These are phyloP conservation scores for Spea bombifrons DNA, from an alignment of 2,113 vertebrate species.

Conservation along the genomic window DNA sequence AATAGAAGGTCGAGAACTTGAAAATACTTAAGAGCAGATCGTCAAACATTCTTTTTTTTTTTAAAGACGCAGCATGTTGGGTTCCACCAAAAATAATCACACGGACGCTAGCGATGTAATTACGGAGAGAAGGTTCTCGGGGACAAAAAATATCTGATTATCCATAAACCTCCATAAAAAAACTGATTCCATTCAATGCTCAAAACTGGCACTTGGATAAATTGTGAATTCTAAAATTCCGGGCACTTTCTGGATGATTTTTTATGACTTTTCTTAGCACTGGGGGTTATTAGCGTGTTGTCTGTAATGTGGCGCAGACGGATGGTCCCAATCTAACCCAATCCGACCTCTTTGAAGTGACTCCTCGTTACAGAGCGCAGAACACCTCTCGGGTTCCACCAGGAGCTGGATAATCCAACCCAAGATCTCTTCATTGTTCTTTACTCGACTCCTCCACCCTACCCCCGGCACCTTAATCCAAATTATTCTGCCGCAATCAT, in stretches of 20 bases:
- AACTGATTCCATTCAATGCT: no score
- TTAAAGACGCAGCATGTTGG: background rate
- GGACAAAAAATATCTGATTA: no score
- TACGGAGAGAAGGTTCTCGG: no score
- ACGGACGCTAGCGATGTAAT: no score
- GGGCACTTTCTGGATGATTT: no score
- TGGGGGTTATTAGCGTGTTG: no score
- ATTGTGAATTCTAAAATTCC: no score
- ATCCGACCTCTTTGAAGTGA: background rate
- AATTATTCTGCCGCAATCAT: background rate
- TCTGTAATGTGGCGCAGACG: no score
- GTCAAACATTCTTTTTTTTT: background rate
- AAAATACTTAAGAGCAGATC: background rate
- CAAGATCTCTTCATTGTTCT: background rate
- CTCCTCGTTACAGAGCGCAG: background rate
- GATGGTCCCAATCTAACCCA: background rate
- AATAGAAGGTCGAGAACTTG: background rate
- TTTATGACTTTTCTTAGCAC: no score
- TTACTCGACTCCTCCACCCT: background rate
- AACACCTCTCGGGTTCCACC: background rate
- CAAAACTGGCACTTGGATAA: no score
- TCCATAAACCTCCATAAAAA: no score
- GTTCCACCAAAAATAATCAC: background rate
- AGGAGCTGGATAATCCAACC: background rate
- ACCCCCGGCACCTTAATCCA: background rate